These are phyloP conservation scores for Gryon sp. DNA, from an alignment of 1,140 invertebrate species.

Conservation along the genomic window DNA sequence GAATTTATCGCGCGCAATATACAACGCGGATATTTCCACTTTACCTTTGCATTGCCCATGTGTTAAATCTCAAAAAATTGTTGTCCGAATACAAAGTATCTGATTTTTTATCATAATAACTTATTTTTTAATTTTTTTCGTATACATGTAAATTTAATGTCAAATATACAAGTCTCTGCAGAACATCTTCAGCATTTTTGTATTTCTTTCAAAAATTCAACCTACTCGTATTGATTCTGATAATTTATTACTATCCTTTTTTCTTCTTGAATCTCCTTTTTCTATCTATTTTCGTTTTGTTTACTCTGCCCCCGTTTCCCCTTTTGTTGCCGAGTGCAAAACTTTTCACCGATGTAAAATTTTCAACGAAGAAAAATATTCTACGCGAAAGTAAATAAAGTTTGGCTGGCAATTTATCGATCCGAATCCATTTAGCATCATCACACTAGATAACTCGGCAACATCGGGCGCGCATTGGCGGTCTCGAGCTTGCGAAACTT, in stretches of 20 bases:
- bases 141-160: no score
- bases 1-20: constrained; percentile 43
- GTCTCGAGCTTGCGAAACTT: constrained; percentile 68
- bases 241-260: no score
- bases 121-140: no score
- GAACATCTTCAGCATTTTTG: no score
- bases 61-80: background rate
- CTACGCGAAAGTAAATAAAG: constrained; percentile 46
- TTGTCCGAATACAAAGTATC: no score
- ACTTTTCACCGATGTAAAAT: constrained; percentile 19
- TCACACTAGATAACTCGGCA: constrained; percentile 61
- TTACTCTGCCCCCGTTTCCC: background rate
- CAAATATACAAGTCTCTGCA: no score
- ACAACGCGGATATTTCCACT: constrained; percentile 27
- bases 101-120: no score
- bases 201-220: no score
- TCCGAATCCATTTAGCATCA: constrained; percentile 64
- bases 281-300: background rate
- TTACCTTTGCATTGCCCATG: background rate
- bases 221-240: no score
- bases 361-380: constrained; percentile 56
- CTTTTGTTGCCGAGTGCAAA: background rate
- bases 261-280: background rate
- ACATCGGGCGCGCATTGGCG: constrained; percentile 61
- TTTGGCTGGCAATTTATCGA: constrained; percentile 61